phyloP scores from a whole-genome alignment of 2,888 invertebrate genomes.

The Scaptomyza flava region DNA sequence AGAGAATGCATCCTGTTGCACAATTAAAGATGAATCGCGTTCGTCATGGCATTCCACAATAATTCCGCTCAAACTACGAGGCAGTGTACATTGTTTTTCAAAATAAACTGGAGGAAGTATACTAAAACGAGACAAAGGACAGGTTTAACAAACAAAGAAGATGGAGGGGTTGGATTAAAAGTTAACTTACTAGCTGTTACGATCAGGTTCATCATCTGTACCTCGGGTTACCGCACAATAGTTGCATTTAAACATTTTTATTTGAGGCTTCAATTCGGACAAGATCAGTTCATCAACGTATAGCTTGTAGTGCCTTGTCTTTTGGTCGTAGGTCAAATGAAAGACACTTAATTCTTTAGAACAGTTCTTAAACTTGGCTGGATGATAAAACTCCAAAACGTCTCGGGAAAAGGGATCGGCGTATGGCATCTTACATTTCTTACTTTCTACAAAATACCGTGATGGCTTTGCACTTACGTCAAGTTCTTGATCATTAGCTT shows the following conservation, averaged over 20 bases:
- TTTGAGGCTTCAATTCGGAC: not conserved
- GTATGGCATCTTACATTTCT: constrained; percentile 86
- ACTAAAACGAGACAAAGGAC: constrained; percentile 8
- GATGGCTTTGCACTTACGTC: not conserved
- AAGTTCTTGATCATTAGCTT: not conserved
- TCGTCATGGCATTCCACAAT: constrained; percentile 44
- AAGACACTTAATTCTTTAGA: constrained; percentile 22
- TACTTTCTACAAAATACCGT: constrained; percentile 83
- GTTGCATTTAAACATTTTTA: constrained; percentile 10
- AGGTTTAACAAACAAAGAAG: not conserved
- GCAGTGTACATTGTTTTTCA: not conserved
- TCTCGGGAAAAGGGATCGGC: constrained; percentile 44
- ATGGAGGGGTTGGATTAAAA: not conserved
- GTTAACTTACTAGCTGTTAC: constrained; percentile 27
- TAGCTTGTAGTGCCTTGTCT: constrained; percentile 26
- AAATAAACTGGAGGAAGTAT: constrained; percentile 14
- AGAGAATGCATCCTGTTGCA: constrained; percentile 85
- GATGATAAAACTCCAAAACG: constrained; percentile 4
- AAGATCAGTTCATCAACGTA: constrained; percentile 2
- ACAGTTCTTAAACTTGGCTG: constrained; percentile 29
- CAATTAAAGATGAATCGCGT: constrained; percentile 41
- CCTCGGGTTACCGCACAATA: constrained; percentile 29
- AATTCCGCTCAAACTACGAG: constrained; percentile 25
- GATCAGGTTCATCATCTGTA: not conserved
- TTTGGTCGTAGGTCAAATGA: constrained; percentile 22